Percentiles rank a stretch among this genome's conserved stretches.
These are phyloP conservation scores for Archocentrus centrarchus DNA, from an alignment of 2,113 vertebrate species.

Conservation along the genomic window DNA sequence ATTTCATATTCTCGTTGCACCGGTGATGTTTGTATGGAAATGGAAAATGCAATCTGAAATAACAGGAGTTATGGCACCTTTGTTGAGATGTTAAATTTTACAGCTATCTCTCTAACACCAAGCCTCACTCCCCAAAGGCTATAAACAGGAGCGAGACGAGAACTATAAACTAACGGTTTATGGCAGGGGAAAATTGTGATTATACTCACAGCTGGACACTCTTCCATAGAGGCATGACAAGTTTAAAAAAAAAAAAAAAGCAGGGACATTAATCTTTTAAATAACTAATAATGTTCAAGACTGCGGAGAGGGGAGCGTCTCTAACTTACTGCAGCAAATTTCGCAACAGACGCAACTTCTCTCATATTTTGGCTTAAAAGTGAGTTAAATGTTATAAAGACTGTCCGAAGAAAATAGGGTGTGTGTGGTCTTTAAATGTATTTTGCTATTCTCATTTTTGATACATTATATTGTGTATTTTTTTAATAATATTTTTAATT, in stretches of 20 bases:
- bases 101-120: background rate
- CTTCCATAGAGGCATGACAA: background rate
- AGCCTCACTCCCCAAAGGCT: background rate
- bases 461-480: no score
- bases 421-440: background rate
- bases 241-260: background rate
- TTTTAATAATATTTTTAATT: background rate
- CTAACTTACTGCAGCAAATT: background rate
- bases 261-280: constrained; percentile 16
- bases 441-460: background rate
- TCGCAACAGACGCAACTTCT: background rate
- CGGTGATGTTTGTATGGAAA: background rate
- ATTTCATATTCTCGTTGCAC: background rate
- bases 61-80: background rate
- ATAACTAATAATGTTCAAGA: background rate
- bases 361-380: background rate
- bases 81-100: constrained; percentile 11
- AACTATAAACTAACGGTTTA: constrained; percentile 15
- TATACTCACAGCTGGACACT: constrained; percentile 25
- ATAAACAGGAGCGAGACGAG: constrained; percentile 13
- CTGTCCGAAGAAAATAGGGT: fast-evolving
- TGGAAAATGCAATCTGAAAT: background rate
- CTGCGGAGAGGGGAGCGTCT: background rate
- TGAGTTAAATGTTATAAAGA: background rate
- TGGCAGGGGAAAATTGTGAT: constrained; percentile 24